A percentile compares a stretch with the other conserved stretches of the same genome.
phyloP scores from a whole-genome alignment of 2,113 vertebrate genomes.

The Alligator sinensis region DNA sequence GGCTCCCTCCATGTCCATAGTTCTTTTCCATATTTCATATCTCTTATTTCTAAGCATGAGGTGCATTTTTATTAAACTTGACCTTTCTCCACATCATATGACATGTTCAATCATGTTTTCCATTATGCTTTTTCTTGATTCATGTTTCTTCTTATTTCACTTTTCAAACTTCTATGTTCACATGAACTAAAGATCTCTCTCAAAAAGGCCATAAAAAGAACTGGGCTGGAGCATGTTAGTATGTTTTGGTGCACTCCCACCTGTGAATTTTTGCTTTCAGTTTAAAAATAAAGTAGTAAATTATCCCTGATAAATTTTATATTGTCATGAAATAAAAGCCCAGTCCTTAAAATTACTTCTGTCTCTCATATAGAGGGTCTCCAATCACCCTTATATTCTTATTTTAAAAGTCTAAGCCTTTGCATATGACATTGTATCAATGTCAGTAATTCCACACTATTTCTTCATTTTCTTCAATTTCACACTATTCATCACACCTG shows the following conservation, averaged over 20 bases:
- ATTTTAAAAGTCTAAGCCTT: not conserved
- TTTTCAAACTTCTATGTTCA: not conserved
- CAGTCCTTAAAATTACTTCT: not conserved
- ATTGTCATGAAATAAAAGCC: not conserved
- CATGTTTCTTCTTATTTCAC: not conserved
- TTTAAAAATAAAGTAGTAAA: not conserved
- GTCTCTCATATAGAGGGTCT: not conserved
- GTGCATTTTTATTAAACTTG: not conserved
- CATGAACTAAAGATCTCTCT: not conserved
- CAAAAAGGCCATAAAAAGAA: not conserved
- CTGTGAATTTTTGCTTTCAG: not conserved
- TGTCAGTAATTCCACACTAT: not conserved
- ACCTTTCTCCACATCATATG: not conserved
- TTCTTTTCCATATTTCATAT: not conserved
- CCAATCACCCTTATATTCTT: not conserved
- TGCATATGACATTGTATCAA: not conserved
- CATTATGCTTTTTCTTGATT: not conserved
- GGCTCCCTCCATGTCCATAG: not conserved
- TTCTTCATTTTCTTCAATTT: not conserved
- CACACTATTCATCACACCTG: too few relatives aligned
- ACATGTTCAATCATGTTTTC: not conserved
- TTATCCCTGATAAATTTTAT: not conserved
- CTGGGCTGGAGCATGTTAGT: not conserved
- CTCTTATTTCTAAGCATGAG: not conserved
- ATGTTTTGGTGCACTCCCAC: not conserved